Conservation (phyloP, 1,140 invertebrate genomes). For the Asbolus verrucosus region DNA sequence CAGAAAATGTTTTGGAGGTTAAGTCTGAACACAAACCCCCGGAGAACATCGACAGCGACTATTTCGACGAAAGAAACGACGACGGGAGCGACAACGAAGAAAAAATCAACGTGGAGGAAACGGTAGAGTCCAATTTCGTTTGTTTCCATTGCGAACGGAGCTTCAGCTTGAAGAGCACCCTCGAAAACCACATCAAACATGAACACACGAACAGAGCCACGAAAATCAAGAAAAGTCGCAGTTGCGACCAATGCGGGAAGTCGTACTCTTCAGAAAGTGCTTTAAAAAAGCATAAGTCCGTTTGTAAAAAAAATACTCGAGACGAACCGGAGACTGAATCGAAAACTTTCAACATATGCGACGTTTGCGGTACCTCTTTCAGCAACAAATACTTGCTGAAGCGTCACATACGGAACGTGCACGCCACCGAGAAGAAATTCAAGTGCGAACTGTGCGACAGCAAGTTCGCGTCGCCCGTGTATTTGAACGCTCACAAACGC, state of each 20-base stretch:
- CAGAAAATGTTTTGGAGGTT: neutral
- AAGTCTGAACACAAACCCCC: constrained; percentile 6
- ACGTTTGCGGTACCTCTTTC: constrained; percentile 50
- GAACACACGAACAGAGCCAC: constrained; percentile 21
- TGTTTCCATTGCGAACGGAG: constrained; percentile 46
- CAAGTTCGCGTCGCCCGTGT: constrained; percentile 75
- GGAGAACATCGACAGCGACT: neutral
- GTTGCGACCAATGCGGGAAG: constrained; percentile 45
- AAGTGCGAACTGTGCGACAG: constrained; percentile 81
- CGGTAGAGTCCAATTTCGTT: constrained; percentile 11
- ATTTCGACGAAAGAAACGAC: constrained; percentile 10
- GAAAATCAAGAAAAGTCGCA: neutral
- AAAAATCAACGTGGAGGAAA: neutral
- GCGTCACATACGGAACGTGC: constrained; percentile 60
- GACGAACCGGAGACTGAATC: neutral
- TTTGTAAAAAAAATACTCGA: constrained; percentile 35
- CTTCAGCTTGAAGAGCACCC: constrained; percentile 21
- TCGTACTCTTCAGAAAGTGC: constrained; percentile 11
- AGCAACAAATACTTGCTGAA: constrained; percentile 55
- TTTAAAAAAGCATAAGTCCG: constrained; percentile 36
- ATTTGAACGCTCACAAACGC: constrained; percentile 75
- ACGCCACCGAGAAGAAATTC: constrained; percentile 73
- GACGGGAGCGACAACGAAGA: neutral
- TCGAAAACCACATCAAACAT: constrained; percentile 24
- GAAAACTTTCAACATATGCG: constrained; percentile 42